Base-by-base conservation (phyloP, 2,113 vertebrate species). In the Ascaphus truei region DNA sequence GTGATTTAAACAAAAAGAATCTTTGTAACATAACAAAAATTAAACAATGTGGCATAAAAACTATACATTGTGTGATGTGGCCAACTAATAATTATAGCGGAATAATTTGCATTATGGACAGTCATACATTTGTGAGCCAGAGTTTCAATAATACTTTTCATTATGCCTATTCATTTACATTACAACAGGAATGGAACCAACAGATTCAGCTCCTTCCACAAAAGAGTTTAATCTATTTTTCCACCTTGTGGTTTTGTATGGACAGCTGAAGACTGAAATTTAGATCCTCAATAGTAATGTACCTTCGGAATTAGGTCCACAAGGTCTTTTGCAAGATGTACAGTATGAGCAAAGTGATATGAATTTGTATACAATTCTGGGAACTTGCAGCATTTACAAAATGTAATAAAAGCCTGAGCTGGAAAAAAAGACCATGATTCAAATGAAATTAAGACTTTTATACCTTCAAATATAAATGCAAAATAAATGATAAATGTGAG, bases 231-330 rank as follows among this genome's bases (percentile, higher is more conserved):
- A 62, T 62, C 26, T 62, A 27, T 27, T 48, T 62, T 48, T 23
- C 41, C 12, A 31, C 39, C 39, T 47, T 16, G 22, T 62, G 45
- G 16, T 31, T 31, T 62, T 62, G 39, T 48, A 41, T 33, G 41
- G 27, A 62, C n/a, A 23, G 39, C 59, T 47, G 59, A 62, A 41
- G 10, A 33, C 41, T 62, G 45, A 25, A 47, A 47, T 62, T 62
- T 47, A 62, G 27, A 62, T 62, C 45, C 45, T 62, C 59, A 47
- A 47, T 10, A 62, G 41, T 62, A n/a, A n/a, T n/a, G n/a, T n/a
- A 47, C 26, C 47, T 62, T 16, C 2, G 26, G n/a, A 31, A 45
- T 15, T 43, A 25, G 33, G 26, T 27, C 59, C 29, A 47, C 59
- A 33, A 62, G 39, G 59, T 48, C 39, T 47, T 30, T 45, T 39